A percentile compares a stretch with the other conserved stretches of the same genome.
phyloP scores from a whole-genome alignment of 1,140 invertebrate genomes.

The Scaptomyza montana region DNA sequence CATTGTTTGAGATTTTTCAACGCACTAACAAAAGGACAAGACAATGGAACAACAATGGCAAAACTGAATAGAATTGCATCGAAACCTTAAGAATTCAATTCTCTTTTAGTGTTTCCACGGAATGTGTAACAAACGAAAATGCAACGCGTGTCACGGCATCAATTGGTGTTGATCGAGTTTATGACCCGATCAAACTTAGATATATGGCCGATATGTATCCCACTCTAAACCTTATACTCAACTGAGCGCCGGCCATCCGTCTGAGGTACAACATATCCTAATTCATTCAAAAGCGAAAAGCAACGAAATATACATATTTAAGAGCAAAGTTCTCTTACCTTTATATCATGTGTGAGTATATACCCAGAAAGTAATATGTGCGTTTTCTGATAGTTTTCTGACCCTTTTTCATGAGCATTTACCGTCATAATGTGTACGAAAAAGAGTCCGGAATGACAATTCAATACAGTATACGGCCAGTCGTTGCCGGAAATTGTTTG shows the following conservation, averaged over 20 bases:
- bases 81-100: slow-evolving; percentile 25
- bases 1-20: slow-evolving; percentile 49
- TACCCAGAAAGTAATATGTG: too few species aligned
- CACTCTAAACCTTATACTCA: not conserved
- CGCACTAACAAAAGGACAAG: slow-evolving; percentile 22
- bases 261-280: not conserved
- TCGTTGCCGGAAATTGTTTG: slow-evolving; percentile 57
- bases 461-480: slow-evolving; percentile 25
- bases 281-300: not conserved
- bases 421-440: too few species aligned
- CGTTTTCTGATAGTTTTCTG: too few species aligned
- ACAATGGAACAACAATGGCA: slow-evolving; percentile 43
- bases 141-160: slow-evolving; percentile 35
- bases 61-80: not conserved
- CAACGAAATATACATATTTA: not conserved
- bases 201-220: not conserved
- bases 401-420: too few species aligned
- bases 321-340: slow-evolving; percentile 33
- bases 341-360: too few species aligned
- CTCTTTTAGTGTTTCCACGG: not conserved
- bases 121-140: slow-evolving; percentile 6
- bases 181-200: too few species aligned
- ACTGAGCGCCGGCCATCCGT: slow-evolving; percentile 44
- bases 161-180: slow-evolving; percentile 2
- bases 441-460: slow-evolving; percentile 28